Evolutionary conservation across 2,113 vertebrate species (phyloP), one percentile per base, ranked within the genome.

Genomic region (Entomyzon cyanotis): DNA sequence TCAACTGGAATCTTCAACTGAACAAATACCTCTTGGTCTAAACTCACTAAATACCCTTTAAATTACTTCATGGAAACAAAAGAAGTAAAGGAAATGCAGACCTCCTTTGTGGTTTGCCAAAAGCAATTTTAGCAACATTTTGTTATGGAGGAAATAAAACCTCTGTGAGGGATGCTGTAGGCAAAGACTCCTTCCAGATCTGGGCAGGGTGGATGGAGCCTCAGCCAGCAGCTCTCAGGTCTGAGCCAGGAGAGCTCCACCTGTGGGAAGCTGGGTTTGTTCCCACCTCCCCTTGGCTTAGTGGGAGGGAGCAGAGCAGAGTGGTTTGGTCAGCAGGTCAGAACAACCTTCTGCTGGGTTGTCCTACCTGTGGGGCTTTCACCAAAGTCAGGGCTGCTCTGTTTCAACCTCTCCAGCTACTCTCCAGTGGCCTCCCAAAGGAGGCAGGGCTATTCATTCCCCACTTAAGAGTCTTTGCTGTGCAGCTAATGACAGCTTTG

Each of bases 241-340:
- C 53, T 0, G 1, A 78, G 39, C 20, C 1, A 4, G 47, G 53
- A 41, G 11, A 52, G 47, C 39, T 70, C 31, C n/a, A 35, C 21
- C 18, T 3, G 23, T 46, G 46, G 41, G 37, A 6, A 62, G 33
- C 19, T 53, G 73, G 24, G 31, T 44, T 64, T 44, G 55, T 39
- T 78, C 49, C 42, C 19, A 28, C 16, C 25, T 59, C 25, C 28
- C 50, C 16, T 55, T 23, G 59, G 63, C 76, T 37, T 46, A 14
- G n/a, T 15, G 17, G 35, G 81, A 87, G 46, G 73, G 31, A 42
- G 67, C 6, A 3, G 89, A 75, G 58, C 0, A 0, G 15, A 31
- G 73, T 56, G 84, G 24, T 50, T 78, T 89, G 77, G 47, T 37
- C 44, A 52, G 53, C 33, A 59, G 39, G 15, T 70, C 5, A 39